These are phyloP conservation scores for Gracilinanus agilis DNA, from an alignment of 2,113 vertebrate genomes.

Conservation along the genomic window DNA sequence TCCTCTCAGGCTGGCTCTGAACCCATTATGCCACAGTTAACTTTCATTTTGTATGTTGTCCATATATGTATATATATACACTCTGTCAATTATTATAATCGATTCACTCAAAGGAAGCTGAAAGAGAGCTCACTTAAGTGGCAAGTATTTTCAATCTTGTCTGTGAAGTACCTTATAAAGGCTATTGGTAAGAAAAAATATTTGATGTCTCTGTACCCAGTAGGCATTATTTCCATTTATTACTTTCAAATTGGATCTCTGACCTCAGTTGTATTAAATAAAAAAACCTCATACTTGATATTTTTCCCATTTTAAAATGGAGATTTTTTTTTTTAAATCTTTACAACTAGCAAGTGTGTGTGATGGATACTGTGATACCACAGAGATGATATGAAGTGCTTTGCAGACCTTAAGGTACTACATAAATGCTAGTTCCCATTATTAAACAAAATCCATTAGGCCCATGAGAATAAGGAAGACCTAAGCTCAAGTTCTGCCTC, in stretches of 20 bases:
- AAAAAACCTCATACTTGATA: background rate
- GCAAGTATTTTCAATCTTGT: constrained; percentile 14
- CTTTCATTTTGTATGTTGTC: background rate
- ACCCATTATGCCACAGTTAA: background rate
- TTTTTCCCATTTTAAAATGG: background rate
- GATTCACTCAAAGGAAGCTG: background rate
- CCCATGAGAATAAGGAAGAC: background rate
- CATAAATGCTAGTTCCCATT: background rate
- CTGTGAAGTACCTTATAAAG: background rate
- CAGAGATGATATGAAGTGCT: background rate
- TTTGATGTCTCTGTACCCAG: background rate
- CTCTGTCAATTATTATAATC: background rate
- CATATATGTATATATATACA: background rate
- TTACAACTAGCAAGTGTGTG: background rate
- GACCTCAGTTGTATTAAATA: background rate
- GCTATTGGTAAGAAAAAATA: constrained; percentile 8
- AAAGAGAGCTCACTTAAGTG: background rate
- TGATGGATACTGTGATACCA: no score
- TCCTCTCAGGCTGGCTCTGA: background rate
- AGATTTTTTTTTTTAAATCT: no score
- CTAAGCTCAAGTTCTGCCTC: background rate
- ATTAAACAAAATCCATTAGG: background rate
- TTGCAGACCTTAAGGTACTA: background rate
- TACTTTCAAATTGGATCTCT: background rate
- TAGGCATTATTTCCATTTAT: background rate